Base-by-base conservation (phyloP, 2,797 vertebrate species). In the Todus mexicanus region DNA sequence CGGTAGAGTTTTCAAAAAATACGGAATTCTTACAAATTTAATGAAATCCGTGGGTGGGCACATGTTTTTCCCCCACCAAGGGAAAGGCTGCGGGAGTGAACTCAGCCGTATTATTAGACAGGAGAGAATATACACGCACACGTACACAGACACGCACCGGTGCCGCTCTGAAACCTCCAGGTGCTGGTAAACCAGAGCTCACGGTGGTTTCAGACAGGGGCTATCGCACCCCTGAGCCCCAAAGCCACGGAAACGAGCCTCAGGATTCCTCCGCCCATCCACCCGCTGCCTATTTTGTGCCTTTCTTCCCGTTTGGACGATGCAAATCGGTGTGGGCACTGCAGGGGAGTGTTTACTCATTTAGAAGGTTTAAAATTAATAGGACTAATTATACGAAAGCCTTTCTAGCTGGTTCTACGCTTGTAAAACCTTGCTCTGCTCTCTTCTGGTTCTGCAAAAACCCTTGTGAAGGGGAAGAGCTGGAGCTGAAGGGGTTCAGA, bases 1-100 rank as follows among this genome's bases (percentile, higher is more conserved):
- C 3, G 2, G 92, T 11, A 93, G 93, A 89, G 89, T 82, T 94
- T 93, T 95, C 94, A 94, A 92, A n/a, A 96, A 95, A 95, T 76
- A 93, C 95, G 53, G 93, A 92, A 94, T 94, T 82, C 94, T 68
- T 92, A 94, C 92, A 73, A 93, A 96, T 96, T 77, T 94, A 96
- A 96, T 96, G 95, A 95, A 96, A 95, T 71, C 38, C 33, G 93
- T 96, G 90, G 95, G 95, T 79, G 93, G 92, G 71, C 71, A 79
- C 86, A 84, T 61, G 45, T 53, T 70, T 51, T 40, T 20, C 60
- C 93, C 94, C 93, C 90, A 90, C 84, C 81, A 12, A 79, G 60
- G 90, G 86, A 95, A 89, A 93, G 81, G 90, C 92, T 94, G 93
- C 68, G 73, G 45, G 45, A 82, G 78, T 76, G 89, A 95, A 89